phyloP scores from a whole-genome alignment of 2,888 invertebrate species.

The Stenodera caucasica region DNA sequence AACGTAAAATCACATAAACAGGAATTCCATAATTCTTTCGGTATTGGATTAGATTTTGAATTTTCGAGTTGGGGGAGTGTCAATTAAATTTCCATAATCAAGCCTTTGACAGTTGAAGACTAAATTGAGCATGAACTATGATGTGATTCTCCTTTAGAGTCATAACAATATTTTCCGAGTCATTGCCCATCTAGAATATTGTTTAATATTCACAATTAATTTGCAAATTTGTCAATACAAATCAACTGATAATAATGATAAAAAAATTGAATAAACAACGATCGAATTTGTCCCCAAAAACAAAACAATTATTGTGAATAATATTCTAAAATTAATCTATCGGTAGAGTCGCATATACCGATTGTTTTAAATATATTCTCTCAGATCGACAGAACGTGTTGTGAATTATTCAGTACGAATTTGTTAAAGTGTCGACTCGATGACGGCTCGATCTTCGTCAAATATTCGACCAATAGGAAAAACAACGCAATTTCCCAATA shows the following conservation, averaged over 20 bases:
- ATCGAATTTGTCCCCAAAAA: too few relatives aligned
- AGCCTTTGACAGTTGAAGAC: slow-evolving; percentile 34
- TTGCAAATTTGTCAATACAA: slow-evolving; percentile 33
- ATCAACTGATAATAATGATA: not conserved
- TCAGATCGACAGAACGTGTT: not conserved
- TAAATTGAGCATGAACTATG: slow-evolving; percentile 42
- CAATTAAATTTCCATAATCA: slow-evolving; percentile 47
- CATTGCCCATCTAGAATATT: slow-evolving; percentile 35
- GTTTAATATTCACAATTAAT: slow-evolving; percentile 39
- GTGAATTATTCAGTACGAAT: slow-evolving; percentile 5
- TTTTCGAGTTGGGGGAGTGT: slow-evolving; percentile 13
- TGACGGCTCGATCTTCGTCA: slow-evolving; percentile 8
- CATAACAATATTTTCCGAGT: slow-evolving; percentile 41
- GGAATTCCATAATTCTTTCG: not conserved
- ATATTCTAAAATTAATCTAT: not conserved
- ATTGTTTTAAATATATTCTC: not conserved
- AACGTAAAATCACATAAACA: not conserved
- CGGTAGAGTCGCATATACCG: not conserved
- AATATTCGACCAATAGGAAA: not conserved
- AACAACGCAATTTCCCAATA: too few relatives aligned
- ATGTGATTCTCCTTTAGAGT: slow-evolving; percentile 37
- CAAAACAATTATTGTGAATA: not conserved
- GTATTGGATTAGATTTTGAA: not conserved
- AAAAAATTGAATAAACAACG: not conserved
- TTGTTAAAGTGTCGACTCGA: slow-evolving; percentile 7